Percentiles rank a stretch among this genome's conserved stretches.
These are phyloP conservation scores for Damaliscus lunatus DNA, from an alignment of 2,113 vertebrate genomes.

Conservation along the genomic window DNA sequence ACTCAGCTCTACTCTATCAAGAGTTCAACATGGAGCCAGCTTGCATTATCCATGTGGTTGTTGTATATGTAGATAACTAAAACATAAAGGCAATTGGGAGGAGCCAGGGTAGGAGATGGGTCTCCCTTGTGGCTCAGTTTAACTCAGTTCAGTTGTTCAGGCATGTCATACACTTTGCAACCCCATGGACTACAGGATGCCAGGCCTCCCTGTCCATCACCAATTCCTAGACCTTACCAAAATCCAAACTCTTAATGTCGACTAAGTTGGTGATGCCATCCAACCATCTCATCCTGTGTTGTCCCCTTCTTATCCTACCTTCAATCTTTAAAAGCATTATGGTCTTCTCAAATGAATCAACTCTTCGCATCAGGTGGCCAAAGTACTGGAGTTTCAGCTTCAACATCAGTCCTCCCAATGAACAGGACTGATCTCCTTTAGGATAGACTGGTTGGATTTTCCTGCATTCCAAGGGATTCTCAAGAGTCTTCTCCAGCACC, in stretches of 20 bases:
- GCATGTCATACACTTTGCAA: not conserved
- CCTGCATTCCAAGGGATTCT: not conserved
- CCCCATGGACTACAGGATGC: not conserved
- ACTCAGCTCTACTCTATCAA: not conserved
- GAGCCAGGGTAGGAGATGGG: rapidly evolving
- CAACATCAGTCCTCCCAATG: not conserved
- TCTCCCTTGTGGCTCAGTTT: not conserved
- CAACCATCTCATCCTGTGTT: not conserved
- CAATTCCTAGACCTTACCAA: not conserved
- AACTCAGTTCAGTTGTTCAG: not conserved
- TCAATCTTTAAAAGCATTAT: not conserved
- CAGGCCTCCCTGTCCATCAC: not conserved
- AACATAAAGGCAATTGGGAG: not conserved
- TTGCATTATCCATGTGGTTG: not conserved
- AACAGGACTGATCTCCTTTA: not conserved
- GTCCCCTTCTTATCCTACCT: not conserved
- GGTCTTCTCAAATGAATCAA: not conserved
- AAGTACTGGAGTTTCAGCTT: not conserved
- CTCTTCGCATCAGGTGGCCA: not conserved
- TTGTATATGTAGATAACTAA: not conserved
- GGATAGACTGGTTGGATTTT: not conserved
- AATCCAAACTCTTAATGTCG: not conserved
- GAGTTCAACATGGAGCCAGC: not conserved
- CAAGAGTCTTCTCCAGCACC: not conserved
- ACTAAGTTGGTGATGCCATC: not conserved